These are phyloP conservation scores for Fistularia tabacaria DNA, from an alignment of 2,797 vertebrate genomes.

Conservation along the genomic window DNA sequence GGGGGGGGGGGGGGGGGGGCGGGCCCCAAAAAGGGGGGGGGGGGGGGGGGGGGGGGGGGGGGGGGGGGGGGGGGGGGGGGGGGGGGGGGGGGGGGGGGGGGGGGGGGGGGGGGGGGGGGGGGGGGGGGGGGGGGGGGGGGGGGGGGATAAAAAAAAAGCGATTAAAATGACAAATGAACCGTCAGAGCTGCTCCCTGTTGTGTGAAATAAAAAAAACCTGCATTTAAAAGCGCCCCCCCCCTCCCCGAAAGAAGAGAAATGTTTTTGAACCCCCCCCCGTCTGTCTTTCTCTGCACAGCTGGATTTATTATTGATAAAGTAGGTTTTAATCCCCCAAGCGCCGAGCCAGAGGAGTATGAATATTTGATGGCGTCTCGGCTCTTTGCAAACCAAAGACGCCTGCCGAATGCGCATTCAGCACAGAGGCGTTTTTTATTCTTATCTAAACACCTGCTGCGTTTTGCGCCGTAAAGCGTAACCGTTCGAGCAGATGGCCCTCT, in stretches of 20 bases:
- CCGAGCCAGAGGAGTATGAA: not conserved
- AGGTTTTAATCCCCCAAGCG: conserved; percentile 3
- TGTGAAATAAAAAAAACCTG: too few relatives aligned
- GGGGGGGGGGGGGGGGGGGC: too few relatives aligned
- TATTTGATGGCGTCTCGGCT: conserved; percentile 11
- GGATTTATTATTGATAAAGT: conserved; percentile 7
- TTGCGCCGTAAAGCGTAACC: conserved; percentile 25
- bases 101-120: too few relatives aligned
- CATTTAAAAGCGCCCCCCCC: not conserved
- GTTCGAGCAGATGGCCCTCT: conserved; percentile 56
- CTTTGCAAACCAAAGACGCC: not conserved
- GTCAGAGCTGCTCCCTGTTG: not conserved
- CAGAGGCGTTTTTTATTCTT: conserved; percentile 18
- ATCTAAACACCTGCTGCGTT: conserved; percentile 47
- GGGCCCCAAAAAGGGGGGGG: too few relatives aligned
- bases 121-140: too few relatives aligned
- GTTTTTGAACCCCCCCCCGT: conserved; percentile 3
- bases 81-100: too few relatives aligned
- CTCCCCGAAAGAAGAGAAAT: too few relatives aligned
- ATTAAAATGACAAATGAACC: not conserved
- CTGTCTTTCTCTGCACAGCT: not conserved
- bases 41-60: too few relatives aligned
- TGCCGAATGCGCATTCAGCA: not conserved
- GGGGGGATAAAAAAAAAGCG: too few relatives aligned
- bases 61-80: too few relatives aligned